Percentiles rank a stretch among this genome's conserved stretches.
phyloP scores from a whole-genome alignment of 2,797 vertebrate genomes.

The Channa striata region DNA sequence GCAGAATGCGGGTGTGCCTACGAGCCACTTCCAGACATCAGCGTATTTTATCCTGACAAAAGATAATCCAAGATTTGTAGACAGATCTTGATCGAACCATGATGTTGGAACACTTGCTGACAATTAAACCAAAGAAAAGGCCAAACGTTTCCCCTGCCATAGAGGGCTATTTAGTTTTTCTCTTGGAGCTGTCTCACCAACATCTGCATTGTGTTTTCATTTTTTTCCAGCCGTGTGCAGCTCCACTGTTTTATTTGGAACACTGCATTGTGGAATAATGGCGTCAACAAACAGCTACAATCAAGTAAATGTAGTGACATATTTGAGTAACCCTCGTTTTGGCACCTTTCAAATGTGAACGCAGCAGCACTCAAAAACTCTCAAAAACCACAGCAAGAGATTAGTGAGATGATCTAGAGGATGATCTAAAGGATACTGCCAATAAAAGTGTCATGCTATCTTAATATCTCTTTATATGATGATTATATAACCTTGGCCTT shows the following conservation, averaged over 20 bases:
- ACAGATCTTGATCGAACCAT: background rate
- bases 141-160: background rate
- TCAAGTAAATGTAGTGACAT: background rate
- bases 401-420: background rate
- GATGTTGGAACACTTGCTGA: background rate
- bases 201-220: slow-evolving; percentile 11
- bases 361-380: background rate
- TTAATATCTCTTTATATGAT: background rate
- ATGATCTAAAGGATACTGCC: background rate
- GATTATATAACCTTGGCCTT: background rate
- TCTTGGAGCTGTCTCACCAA: background rate
- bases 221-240: slow-evolving; percentile 12
- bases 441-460: background rate
- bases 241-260: slow-evolving; percentile 7
- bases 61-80: background rate
- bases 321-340: background rate
- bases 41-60: too few relatives aligned
- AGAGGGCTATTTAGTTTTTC: background rate
- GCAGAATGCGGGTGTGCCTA: background rate
- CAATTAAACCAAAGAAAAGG: background rate
- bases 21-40: background rate
- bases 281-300: slow-evolving; percentile 13
- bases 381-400: background rate
- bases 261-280: background rate
- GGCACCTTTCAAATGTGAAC: background rate